Percentiles rank a stretch among this genome's conserved stretches.
These are phyloP conservation scores for Crioceris asparagi DNA, from an alignment of 2,888 invertebrate genomes.

Conservation along the genomic window DNA sequence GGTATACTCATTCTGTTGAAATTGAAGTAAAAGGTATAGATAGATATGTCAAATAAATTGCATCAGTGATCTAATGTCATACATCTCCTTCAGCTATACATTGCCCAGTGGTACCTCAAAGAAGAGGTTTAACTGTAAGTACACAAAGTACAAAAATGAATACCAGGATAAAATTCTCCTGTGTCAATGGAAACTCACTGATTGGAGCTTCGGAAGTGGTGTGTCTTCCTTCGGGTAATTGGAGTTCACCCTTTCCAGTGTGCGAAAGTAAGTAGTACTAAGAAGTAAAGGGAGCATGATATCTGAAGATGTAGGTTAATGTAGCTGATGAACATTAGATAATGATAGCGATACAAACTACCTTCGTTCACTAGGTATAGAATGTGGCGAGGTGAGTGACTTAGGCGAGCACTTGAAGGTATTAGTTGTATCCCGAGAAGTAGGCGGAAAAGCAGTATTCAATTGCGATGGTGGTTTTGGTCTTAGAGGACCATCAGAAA, in stretches of 20 bases:
- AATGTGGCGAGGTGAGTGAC: conserved; percentile 64
- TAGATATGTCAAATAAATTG: no score
- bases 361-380: conserved; percentile 48
- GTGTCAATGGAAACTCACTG: conserved; percentile 69
- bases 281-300: no score
- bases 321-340: not conserved
- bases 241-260: conserved; percentile 72
- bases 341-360: no score
- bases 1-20: conserved; percentile 70
- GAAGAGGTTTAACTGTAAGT: conserved; percentile 63
- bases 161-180: conserved; percentile 61
- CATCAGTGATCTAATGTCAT: no score
- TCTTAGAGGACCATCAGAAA: conserved; percentile 61
- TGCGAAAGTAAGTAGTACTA: conserved; percentile 58
- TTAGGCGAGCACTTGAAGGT: conserved; percentile 54
- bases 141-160: conserved; percentile 63
- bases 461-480: conserved; percentile 69
- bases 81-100: no score
- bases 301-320: no score
- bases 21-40: conserved; percentile 62
- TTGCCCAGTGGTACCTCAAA: conserved; percentile 62
- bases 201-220: conserved; percentile 63
- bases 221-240: conserved; percentile 77
- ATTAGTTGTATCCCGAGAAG: conserved; percentile 64
- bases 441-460: conserved; percentile 72